These are phyloP conservation scores for Ericerus pela DNA, from an alignment of 1,140 invertebrate species.

Conservation along the genomic window DNA sequence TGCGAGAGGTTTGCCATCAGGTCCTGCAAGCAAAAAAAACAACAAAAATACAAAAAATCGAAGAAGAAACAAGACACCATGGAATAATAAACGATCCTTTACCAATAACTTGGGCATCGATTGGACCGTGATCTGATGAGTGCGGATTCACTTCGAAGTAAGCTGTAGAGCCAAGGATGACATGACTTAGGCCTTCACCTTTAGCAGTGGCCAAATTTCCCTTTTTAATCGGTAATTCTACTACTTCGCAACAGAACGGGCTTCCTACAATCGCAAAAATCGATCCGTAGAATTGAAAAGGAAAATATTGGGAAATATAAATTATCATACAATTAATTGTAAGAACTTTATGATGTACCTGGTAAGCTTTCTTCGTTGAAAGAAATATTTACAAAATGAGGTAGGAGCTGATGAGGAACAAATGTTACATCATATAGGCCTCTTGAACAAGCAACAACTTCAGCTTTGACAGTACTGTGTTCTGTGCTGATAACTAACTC, in stretches of 20 bases:
- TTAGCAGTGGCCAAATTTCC: slow-evolving; percentile 26
- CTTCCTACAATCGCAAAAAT: slow-evolving; percentile 43
- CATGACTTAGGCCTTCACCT: slow-evolving; percentile 39
- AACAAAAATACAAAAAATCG: neutral
- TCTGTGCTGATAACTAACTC: slow-evolving; percentile 86
- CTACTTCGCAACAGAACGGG: slow-evolving; percentile 60
- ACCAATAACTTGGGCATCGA: slow-evolving; percentile 25
- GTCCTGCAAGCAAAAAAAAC: slow-evolving; percentile 31
- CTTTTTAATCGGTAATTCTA: slow-evolving; percentile 32
- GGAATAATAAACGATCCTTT: neutral
- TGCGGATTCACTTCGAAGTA: slow-evolving; percentile 40
- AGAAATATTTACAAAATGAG: slow-evolving; percentile 89
- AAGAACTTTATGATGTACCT: slow-evolving; percentile 30
- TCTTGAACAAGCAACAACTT: slow-evolving; percentile 74
- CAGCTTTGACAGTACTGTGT: slow-evolving; percentile 70
- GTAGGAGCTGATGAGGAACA: slow-evolving; percentile 71
- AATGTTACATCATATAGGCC: slow-evolving; percentile 95
- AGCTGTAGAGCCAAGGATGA: slow-evolving; percentile 40
- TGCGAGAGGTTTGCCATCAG: slow-evolving; percentile 41
- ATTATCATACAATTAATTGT: neutral
- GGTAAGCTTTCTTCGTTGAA: slow-evolving; percentile 91
- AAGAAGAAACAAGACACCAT: neutral
- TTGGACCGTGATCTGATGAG: slow-evolving; percentile 23
- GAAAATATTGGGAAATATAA: neutral
- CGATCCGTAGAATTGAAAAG: neutral